Conservation (phyloP, 2,797 vertebrate genomes). For the Taenioides sp. region DNA sequence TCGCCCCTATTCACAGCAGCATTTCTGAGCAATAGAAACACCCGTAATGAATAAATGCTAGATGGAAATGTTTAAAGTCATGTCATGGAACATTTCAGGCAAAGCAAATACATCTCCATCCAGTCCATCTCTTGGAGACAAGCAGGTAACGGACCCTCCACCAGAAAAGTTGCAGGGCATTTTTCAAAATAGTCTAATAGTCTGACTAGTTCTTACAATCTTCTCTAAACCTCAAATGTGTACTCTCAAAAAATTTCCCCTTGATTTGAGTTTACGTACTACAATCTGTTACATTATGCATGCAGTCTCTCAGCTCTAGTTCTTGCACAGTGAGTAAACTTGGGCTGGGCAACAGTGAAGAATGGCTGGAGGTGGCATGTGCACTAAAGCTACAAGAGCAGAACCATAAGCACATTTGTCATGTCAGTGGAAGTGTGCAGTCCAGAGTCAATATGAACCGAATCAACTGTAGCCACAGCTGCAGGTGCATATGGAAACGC, state of each 20-base stretch:
- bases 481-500: conserved; percentile 2
- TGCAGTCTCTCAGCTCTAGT: not conserved
- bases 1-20: too few relatives aligned
- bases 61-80: too few relatives aligned
- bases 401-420: conserved; percentile 7
- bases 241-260: too few relatives aligned
- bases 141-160: too few relatives aligned
- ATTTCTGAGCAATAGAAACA: too few relatives aligned
- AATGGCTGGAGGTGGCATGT: conserved; percentile 1
- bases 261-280: not conserved
- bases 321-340: conserved; percentile 1
- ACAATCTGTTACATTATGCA: not conserved
- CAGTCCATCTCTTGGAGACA: too few relatives aligned
- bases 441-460: conserved; percentile 4
- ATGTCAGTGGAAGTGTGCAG: conserved; percentile 5
- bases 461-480: not conserved
- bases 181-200: too few relatives aligned
- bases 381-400: not conserved
- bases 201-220: too few relatives aligned
- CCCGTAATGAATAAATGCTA: too few relatives aligned
- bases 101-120: too few relatives aligned
- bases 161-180: not conserved
- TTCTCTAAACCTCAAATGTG: too few relatives aligned
- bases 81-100: too few relatives aligned
- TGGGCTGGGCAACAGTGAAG: not conserved